phyloP scores from a whole-genome alignment of 1,140 invertebrate genomes.

The Micrasema longulum region DNA sequence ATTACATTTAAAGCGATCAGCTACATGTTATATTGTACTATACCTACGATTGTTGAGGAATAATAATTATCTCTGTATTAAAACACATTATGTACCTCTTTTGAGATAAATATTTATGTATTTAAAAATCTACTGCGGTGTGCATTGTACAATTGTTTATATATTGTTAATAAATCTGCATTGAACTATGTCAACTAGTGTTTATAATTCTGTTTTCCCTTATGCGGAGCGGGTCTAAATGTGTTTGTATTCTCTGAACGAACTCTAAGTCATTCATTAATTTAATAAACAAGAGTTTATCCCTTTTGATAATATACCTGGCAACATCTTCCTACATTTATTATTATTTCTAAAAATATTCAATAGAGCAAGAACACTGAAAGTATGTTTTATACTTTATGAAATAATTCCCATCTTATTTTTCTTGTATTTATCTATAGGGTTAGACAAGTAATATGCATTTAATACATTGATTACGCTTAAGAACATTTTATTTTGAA shows the following conservation, averaged over 20 bases:
- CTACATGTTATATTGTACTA: slow-evolving; percentile 6
- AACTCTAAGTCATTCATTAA: slow-evolving; percentile 18
- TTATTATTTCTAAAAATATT: too few relatives aligned
- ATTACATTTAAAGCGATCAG: slow-evolving; percentile 3
- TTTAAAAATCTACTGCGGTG: not conserved
- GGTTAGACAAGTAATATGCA: slow-evolving; percentile 17
- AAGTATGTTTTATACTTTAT: too few relatives aligned
- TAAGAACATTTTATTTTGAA: slow-evolving; percentile 15
- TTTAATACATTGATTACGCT: not conserved
- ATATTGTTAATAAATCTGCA: slow-evolving; percentile 23
- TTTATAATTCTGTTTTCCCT: slow-evolving; percentile 1
- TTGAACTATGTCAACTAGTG: slow-evolving; percentile 12
- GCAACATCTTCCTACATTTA: not conserved
- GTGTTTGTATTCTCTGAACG: slow-evolving; percentile 8
- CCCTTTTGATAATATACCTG: slow-evolving; percentile 3
- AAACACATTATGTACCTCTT: not conserved
- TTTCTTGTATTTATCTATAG: not conserved
- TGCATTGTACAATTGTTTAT: slow-evolving; percentile 7
- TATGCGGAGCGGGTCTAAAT: slow-evolving; percentile 16
- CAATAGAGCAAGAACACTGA: too few relatives aligned
- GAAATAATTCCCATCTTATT: not conserved
- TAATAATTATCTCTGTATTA: not conserved
- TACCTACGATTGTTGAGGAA: not conserved
- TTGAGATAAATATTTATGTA: slow-evolving; percentile 16
- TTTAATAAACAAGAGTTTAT: slow-evolving; percentile 6